Base-by-base conservation (phyloP, 2,113 vertebrate genomes). In the Otolemur garnettii region DNA sequence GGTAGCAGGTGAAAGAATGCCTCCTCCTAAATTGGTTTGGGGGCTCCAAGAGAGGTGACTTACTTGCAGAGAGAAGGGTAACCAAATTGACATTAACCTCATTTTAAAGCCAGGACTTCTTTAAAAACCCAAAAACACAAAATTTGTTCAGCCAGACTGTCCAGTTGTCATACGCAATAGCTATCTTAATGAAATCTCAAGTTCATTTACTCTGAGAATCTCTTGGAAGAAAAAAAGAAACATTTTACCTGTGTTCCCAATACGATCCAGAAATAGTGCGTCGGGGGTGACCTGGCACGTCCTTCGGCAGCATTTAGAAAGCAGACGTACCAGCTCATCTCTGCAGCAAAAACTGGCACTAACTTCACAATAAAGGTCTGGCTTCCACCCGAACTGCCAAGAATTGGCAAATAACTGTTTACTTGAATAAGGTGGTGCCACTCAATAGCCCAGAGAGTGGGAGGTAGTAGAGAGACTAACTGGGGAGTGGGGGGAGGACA, bases 141-240 rank as follows among this genome's bases (percentile, higher is more conserved):
- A 95, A 86, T 82, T 89, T 81, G 87, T 45, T 85, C 18, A 5
- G 64, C 64, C 55, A 77, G 5, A 0, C 74, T 84, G 84, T 90
- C 93, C n/a, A 42, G 68, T 97, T 97, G 96, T 86, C 92, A 97
- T 72, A 42, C 60, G 50, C 85, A 92, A 96, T 94, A 74, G 94
- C 45, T 94, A 92, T 98, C 91, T 84, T 97, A 85, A 72, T 90
- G 93, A 97, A 97, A 96, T 96, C 97, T 96, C 77, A 7, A 33
- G 93, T 96, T 97, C 90, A 69, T 96, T 95, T 83, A 94, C 97
- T 95, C 90, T 87, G 87, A 95, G 79, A n/a, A 80, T 86, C 96
- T 93, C 87, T 68, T 90, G 60, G 84, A 97, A 93, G 80, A 84
- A 87, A 98, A 97, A 96, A 83, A 28, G 62, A 26, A 64, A 28